These are phyloP conservation scores for Nasua narica DNA, from an alignment of 2,797 vertebrate genomes.

Conservation along the genomic window DNA sequence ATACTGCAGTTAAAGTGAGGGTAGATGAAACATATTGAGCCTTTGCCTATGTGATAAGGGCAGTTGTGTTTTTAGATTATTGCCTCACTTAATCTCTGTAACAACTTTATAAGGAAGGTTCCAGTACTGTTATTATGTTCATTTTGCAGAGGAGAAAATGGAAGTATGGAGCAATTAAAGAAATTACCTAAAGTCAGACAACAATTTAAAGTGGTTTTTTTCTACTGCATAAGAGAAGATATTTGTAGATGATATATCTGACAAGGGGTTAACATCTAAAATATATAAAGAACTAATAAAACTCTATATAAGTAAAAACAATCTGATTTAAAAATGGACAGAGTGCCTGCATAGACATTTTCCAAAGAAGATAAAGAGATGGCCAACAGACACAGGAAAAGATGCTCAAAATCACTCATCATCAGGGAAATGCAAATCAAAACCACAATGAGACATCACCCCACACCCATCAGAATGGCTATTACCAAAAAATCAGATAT, in stretches of 20 bases:
- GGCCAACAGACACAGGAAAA: not conserved
- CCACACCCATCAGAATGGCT: not conserved
- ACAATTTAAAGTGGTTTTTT: not conserved
- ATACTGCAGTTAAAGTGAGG: not conserved
- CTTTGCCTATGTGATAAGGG: not conserved
- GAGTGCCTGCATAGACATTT: not conserved
- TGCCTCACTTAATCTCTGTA: not conserved
- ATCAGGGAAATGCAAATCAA: not conserved
- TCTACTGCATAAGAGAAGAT: not conserved
- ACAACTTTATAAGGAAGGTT: not conserved
- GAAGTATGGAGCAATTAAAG: not conserved
- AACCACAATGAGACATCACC: not conserved
- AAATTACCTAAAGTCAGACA: not conserved
- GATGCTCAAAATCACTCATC: not conserved
- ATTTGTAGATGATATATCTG: not conserved
- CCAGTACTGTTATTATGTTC: not conserved
- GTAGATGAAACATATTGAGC: not conserved
- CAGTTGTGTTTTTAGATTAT: not conserved
- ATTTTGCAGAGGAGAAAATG: not conserved
- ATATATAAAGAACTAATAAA: not conserved
- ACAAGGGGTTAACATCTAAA: not conserved
- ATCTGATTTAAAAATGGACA: not conserved
- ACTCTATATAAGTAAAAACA: not conserved
- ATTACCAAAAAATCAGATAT: not conserved
- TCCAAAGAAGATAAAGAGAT: not conserved